These are phyloP conservation scores for Lithophane socia DNA, from an alignment of 2,888 invertebrate genomes.

Conservation along the genomic window DNA sequence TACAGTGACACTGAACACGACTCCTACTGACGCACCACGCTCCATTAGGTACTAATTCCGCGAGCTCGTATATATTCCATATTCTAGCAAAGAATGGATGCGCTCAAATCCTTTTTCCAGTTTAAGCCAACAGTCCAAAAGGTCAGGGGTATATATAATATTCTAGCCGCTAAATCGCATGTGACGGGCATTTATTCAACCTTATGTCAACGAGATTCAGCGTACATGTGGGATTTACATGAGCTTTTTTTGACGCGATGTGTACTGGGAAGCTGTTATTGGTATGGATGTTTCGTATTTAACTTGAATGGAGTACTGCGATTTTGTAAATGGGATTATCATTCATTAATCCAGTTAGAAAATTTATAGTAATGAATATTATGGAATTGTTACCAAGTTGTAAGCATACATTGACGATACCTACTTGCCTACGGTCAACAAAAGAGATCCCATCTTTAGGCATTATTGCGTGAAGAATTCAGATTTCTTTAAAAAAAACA, in stretches of 20 bases:
- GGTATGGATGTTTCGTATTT: neutral
- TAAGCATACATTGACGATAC: neutral
- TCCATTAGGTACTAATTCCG: neutral
- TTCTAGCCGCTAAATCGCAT: slow-evolving; percentile 22
- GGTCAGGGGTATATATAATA: slow-evolving; percentile 21
- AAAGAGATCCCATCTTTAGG: neutral
- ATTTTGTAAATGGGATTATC: neutral
- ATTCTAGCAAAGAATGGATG: slow-evolving; percentile 6
- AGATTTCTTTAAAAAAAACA: no score
- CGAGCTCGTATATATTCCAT: neutral
- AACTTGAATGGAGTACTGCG: neutral
- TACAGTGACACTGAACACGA: neutral
- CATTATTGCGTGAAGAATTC: neutral
- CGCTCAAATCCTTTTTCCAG: slow-evolving; percentile 26
- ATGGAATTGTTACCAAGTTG: neutral
- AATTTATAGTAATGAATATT: neutral
- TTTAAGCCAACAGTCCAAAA: slow-evolving; percentile 11
- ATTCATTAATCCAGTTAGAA: neutral
- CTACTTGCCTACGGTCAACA: neutral
- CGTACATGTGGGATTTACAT: neutral
- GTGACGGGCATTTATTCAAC: neutral
- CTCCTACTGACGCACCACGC: neutral
- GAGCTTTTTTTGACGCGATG: neutral
- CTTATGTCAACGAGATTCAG: slow-evolving; percentile 19
- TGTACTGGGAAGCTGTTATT: neutral